Evolutionary conservation across 2,797 vertebrate species (phyloP), one percentile per base, ranked within the genome.

Genomic region (Gastrophryne carolinensis): DNA sequence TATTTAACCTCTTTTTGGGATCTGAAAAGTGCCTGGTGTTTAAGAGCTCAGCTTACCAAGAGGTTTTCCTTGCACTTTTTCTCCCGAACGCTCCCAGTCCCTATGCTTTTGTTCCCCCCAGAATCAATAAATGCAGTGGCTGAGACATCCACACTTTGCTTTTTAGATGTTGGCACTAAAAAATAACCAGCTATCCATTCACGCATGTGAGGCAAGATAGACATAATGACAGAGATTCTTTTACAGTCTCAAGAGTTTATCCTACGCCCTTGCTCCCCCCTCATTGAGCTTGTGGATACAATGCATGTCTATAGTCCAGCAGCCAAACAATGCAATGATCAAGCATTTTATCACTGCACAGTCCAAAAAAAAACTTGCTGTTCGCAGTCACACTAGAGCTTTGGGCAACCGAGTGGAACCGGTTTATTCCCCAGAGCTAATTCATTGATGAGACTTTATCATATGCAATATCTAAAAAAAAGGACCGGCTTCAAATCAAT

Each of bases 91-190:
- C 80, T 62, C 66, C 54, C 79, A 44, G 37, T 65, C 60, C 79
- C 79, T 84, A 79, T 72, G 80, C 73, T 35, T 27, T 72, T 79
- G 17, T 8, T 6, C 17, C 8, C 58, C 79, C 80, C 82, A 79
- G 19, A 83, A 90, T 90, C 90, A 89, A 89, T 91, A 89, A 85
- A 84, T 87, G 86, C 86, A 87, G 82, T 81, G 83, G 83, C 88
- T 89, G 82, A 62, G 82, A 84, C 84, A 84, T 82, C 82, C 81
- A 83, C 82, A 84, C 83, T 85, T 87, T 86, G 83, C 80, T 81
- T 82, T 82, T 82, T 82, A 12, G 80, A 84, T 74, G 84, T 80
- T 84, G 81, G 84, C n/a, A 81, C 84, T 87, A 82, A 84, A 85
- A 83, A 86, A 87, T 80, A 85, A 83, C 86, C 85, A 83, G 85